A percentile compares a stretch with the other conserved stretches of the same genome.
Evolutionary conservation across 2,797 vertebrate species (phyloP).

Genomic region (Nothura maculosa): DNA sequence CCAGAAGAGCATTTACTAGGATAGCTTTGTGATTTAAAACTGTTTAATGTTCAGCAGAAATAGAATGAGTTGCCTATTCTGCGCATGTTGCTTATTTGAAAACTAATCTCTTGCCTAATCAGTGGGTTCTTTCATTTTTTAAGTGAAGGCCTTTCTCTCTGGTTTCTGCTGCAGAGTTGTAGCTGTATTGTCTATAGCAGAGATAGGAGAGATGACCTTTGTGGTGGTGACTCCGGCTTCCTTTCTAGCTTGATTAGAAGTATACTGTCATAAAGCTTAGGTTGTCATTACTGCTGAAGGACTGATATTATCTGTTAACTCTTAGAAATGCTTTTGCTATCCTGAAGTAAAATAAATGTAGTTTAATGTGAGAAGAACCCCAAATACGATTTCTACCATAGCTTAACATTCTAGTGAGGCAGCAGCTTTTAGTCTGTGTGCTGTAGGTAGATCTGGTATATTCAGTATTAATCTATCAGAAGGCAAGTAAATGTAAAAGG

Average conservation of each 20-base stretch:
- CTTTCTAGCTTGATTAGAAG: neutral
- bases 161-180: neutral
- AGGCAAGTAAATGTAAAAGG: neutral
- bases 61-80: neutral
- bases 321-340: neutral
- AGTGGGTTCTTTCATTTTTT: neutral
- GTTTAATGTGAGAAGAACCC: neutral
- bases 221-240: neutral
- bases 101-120: neutral
- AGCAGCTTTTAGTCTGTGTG: neutral
- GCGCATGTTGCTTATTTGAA: neutral
- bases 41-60: neutral
- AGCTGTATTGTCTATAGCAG: neutral
- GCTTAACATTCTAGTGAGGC: neutral
- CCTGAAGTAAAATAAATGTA: neutral
- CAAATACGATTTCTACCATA: neutral
- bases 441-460: neutral
- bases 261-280: neutral
- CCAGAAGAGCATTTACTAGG: neutral
- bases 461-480: neutral
- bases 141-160: neutral
- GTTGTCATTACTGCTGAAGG: neutral
- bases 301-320: neutral
- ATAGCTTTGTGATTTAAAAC: neutral
- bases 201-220: neutral